A percentile compares a stretch with the other conserved stretches of the same genome.
Conservation (phyloP, 2,888 invertebrate species). For the Clivina fossor region DNA sequence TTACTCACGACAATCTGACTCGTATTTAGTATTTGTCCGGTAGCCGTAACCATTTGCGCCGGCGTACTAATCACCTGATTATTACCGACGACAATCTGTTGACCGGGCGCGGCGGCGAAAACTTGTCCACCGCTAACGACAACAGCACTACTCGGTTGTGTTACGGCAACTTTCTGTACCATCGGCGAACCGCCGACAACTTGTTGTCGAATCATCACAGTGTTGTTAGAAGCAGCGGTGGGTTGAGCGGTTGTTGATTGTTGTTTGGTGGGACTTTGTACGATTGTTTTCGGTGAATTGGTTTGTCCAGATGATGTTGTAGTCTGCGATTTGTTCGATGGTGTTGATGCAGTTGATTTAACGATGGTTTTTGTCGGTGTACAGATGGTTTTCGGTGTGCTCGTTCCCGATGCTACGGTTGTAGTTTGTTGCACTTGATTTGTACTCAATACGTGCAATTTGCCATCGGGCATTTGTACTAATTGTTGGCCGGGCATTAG, state of each 20-base stretch:
- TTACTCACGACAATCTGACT: conserved; percentile 78
- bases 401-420: conserved; percentile 52
- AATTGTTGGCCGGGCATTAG: conserved; percentile 90
- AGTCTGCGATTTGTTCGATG: conserved; percentile 44
- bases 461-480: conserved; percentile 91
- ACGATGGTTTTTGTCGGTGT: conserved; percentile 42
- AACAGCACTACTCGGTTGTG: conserved; percentile 47
- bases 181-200: conserved; percentile 45
- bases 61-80: conserved; percentile 47
- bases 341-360: conserved; percentile 44
- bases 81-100: conserved; percentile 50
- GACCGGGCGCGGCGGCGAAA: conserved; percentile 40
- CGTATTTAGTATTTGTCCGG: conserved; percentile 49
- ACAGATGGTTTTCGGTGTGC: conserved; percentile 50
- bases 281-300: conserved; percentile 39
- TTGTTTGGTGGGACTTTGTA: conserved; percentile 46
- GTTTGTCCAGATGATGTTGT: conserved; percentile 39
- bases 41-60: conserved; percentile 50
- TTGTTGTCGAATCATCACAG: conserved; percentile 48
- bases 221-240: conserved; percentile 15
- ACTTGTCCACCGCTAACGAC: conserved; percentile 52
- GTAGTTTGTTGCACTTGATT: conserved; percentile 54
- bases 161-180: conserved; percentile 51
- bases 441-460: conserved; percentile 79
- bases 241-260: conserved; percentile 41